Base-by-base conservation (phyloP, 2,797 vertebrate species). In the Alauda arvensis region DNA sequence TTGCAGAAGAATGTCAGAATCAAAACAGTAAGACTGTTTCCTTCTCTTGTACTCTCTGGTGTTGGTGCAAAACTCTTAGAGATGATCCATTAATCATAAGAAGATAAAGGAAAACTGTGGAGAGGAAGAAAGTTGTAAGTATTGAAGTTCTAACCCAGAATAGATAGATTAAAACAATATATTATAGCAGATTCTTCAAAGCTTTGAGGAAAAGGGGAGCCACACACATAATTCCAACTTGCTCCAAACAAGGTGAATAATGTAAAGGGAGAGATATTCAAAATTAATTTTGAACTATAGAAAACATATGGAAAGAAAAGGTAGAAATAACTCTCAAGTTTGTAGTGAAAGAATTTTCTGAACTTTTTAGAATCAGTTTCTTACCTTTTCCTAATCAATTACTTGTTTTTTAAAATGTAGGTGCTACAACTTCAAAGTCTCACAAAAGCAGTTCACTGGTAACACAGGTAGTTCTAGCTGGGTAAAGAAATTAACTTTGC, bases 221-320 rank as follows among this genome's bases (percentile, higher is more conserved):
- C 62, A 83, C 61, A 66, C 18, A 11, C 24, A 34, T 51, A 9
- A 48, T 56, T 69, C 25, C 34, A 91, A 39, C 16, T 70, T 83
- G 31, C 18, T 18, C 21, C 39, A 81, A 65, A 87, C 20, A 74
- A 59, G 40, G 26, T 81, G 60, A 92, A 85, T 60, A 76, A 29
- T 68, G 62, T 46, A 37, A 84, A 78, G 12, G 16, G 19, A 85
- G 61, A 91, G 37, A 69, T 82, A 88, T 79, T 87, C 88, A 94
- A 75, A 91, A 87, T 75, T 48, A 80, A 89, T 78, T 33, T 29
- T 66, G 75, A 95, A 84, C 26, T 77, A 31, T 68, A 89, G 71
- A 90, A 90, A 89, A 66, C 17, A 20, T 61, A 75, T 43, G 69
- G 55, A 84, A 90, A 59, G 3, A 74, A 92, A 72, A 62, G 8